Base-by-base conservation (phyloP, 2,797 vertebrate genomes). In the Oreochromis mossambicus region DNA sequence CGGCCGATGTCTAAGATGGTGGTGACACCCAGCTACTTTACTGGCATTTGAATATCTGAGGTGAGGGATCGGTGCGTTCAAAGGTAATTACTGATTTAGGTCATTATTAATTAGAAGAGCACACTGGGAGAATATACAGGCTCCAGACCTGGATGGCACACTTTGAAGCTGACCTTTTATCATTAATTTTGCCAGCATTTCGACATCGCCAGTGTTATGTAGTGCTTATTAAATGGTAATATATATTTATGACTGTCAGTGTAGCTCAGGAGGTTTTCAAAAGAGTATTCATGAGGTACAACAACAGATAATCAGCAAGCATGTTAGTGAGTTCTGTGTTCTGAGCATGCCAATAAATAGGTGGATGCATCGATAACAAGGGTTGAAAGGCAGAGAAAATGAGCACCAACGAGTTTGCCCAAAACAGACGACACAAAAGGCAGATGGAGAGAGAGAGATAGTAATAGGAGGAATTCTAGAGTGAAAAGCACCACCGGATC, bases 401-500 rank as follows among this genome's bases (percentile, higher is more conserved):
- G 43, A 87, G 75, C 54, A 58, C 41, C 66, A 89, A 70, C 73
- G 29, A 80, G 52, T 87, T 88, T 78, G 34, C 29, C 54, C 48
- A 56, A 19, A 50, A 91, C 68, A 68, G 70, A 34, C 77, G 34
- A 80, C 63, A 87, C 66, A 81, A 76, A 81, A 88, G 84, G 84
- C 56, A 66, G 81, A 92, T 89, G 79, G 75, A 70, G 24, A 77
- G 52, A 32, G 83, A 80, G 86, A 88, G 68, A 56, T 80, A 78
- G 88, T 78, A 87, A 92, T 38, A 70, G 82, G 87, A 86, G 87
- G 85, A 94, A 91, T 91, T 90, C 82, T 73, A 87, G 85, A 85
- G 78, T 80, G 83, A 86, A 92, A 93, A 91, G 86, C 89, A 87
- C 81, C 89, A 91, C 82, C 80, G 54, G 91, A 94, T 94, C 90